phyloP scores from a whole-genome alignment of 2,797 vertebrate species.

The Arctocebus calabarensis region DNA sequence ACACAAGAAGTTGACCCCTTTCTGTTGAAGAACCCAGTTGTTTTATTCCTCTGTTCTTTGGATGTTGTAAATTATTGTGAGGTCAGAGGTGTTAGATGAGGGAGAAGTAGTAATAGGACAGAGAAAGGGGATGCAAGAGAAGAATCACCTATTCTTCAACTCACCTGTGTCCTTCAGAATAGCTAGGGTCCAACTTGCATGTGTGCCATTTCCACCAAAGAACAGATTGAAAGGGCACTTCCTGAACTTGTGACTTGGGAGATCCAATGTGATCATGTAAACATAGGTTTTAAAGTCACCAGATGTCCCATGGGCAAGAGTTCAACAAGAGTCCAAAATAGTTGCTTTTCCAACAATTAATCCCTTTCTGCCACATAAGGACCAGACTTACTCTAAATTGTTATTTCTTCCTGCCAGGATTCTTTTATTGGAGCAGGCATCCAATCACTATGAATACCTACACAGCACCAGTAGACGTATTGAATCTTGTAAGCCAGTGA shows the following conservation, averaged over 20 bases:
- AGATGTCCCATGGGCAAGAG: neutral
- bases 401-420: neutral
- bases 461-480: neutral
- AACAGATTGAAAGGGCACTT: neutral
- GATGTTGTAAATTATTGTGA: neutral
- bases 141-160: neutral
- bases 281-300: neutral
- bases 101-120: neutral
- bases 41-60: neutral
- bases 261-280: neutral
- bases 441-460: neutral
- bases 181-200: neutral
- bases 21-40: neutral
- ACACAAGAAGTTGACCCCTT: neutral
- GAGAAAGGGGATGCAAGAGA: neutral
- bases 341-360: neutral
- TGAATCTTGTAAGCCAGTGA: neutral
- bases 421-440: neutral
- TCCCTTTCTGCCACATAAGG: neutral
- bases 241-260: neutral
- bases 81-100: neutral
- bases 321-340: too few species aligned
- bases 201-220: neutral
- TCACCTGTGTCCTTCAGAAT: neutral
- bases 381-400: neutral